phyloP scores from a whole-genome alignment of 2,113 vertebrate genomes.

The Mus pahari region DNA sequence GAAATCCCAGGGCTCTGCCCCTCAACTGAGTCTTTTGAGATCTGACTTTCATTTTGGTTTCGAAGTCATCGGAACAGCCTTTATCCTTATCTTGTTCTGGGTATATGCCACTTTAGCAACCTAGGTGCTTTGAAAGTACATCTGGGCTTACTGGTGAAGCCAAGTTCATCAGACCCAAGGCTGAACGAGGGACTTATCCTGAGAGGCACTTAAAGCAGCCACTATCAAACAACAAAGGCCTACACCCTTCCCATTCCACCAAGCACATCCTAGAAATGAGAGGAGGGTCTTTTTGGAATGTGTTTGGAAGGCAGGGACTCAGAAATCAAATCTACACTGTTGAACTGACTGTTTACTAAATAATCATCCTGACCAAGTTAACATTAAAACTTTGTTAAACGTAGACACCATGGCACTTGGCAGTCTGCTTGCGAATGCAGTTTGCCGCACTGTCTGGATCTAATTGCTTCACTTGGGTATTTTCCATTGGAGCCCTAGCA shows the following conservation, averaged over 20 bases:
- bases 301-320: not conserved
- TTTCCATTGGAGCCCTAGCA: constrained; percentile 47
- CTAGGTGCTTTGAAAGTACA: not conserved
- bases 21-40: constrained; percentile 33
- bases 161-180: not conserved
- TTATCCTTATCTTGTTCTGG: constrained; percentile 8
- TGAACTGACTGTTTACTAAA: constrained; percentile 4
- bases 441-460: not conserved
- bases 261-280: not conserved
- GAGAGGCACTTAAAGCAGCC: not conserved
- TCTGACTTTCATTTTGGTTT: constrained; percentile 28
- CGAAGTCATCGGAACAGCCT: not conserved
- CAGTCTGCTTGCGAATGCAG: not conserved
- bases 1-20: not conserved
- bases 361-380: not conserved
- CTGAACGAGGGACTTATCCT: not conserved
- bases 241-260: rapidly evolving
- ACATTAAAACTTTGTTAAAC: not conserved
- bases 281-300: not conserved
- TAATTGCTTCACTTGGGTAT: constrained; percentile 3
- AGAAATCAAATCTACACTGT: not conserved
- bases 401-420: not conserved
- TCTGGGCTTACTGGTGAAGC: not conserved
- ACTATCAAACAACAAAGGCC: not conserved
- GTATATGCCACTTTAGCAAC: no score